phyloP scores from a whole-genome alignment of 2,888 invertebrate species.

The Ormyrus labotus region DNA sequence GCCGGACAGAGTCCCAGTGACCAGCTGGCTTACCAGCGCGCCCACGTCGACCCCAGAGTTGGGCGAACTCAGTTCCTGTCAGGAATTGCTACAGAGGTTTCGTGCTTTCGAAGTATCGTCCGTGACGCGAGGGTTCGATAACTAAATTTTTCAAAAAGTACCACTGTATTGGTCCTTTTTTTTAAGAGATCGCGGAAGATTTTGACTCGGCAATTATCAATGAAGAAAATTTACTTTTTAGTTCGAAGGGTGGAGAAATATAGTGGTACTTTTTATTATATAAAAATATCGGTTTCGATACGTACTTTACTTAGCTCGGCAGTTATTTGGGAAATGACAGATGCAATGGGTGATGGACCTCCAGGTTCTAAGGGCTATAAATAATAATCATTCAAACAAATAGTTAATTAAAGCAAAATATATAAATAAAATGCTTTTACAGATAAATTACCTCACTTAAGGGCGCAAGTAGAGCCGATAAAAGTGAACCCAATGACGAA shows the following conservation, averaged over 20 bases:
- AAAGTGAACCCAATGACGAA: slow-evolving; percentile 63
- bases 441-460: slow-evolving; percentile 65
- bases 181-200: no score
- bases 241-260: no score
- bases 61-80: slow-evolving; percentile 62
- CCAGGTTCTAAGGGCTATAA: slow-evolving; percentile 67
- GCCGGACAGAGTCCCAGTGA: slow-evolving; percentile 70
- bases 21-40: slow-evolving; percentile 66
- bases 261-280: no score
- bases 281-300: slow-evolving; percentile 1
- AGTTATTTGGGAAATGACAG: slow-evolving; percentile 65
- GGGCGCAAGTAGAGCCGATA: slow-evolving; percentile 64
- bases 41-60: slow-evolving; percentile 64
- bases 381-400: neutral
- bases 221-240: no score
- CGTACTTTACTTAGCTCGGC: slow-evolving; percentile 69
- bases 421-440: no score
- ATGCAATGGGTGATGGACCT: slow-evolving; percentile 67
- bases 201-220: no score
- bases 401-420: neutral
- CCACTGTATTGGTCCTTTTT: no score
- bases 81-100: no score
- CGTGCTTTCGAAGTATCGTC: no score
- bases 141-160: no score
- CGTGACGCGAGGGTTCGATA: no score